Evolutionary conservation across 2,113 vertebrate species (phyloP).

Genomic region (Cnemophilus loriae): DNA sequence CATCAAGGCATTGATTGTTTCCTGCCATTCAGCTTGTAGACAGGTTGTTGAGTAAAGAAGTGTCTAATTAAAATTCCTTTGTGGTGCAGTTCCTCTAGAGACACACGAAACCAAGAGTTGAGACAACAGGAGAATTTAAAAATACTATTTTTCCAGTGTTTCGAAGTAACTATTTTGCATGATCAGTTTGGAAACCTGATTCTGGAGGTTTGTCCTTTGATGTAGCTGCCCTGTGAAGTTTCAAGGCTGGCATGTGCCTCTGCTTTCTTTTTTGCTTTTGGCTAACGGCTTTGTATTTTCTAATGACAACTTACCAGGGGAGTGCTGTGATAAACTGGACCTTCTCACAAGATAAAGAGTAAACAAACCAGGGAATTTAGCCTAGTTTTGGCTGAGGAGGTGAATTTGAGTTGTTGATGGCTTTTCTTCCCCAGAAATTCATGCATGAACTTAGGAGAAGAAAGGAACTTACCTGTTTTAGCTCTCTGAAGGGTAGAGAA

Average conservation of each 20-base stretch:
- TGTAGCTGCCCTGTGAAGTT: not conserved
- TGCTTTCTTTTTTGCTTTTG: not conserved
- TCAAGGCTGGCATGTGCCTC: not conserved
- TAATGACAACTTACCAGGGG: not conserved
- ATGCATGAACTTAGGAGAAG: not conserved
- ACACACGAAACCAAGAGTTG: not conserved
- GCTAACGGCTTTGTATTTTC: not conserved
- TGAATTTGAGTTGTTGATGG: not conserved
- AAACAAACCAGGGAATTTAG: not conserved
- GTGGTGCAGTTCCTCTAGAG: not conserved
- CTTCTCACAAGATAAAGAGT: not conserved
- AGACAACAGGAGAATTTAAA: not conserved
- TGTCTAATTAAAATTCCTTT: not conserved
- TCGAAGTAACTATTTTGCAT: not conserved
- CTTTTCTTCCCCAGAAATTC: not conserved
- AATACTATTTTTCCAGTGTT: not conserved
- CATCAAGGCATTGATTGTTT: conserved; percentile 4
- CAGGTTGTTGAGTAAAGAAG: not conserved
- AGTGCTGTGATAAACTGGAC: not conserved
- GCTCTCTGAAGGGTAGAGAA: not conserved
- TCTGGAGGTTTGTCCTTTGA: not conserved
- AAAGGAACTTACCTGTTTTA: not conserved
- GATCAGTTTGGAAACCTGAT: not conserved
- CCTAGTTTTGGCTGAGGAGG: not conserved
- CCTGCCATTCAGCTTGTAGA: not conserved